Base-by-base conservation (phyloP, 2,888 invertebrate genomes). In the Dromius quadrimaculatus region DNA sequence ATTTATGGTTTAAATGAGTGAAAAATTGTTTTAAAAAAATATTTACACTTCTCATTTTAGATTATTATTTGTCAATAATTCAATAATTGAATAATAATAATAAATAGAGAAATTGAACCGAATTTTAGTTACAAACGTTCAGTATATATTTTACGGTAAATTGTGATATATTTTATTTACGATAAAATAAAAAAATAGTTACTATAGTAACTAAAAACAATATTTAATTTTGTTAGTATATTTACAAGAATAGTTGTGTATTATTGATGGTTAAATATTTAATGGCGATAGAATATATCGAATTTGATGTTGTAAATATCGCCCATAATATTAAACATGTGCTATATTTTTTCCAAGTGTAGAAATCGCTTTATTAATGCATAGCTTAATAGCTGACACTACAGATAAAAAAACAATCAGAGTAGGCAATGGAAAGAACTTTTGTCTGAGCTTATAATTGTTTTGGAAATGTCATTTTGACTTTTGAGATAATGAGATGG, bases 231-330 rank as follows among this genome's bases (percentile, higher is more conserved):
- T 54, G 4, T 28, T 28, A 28, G 41, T 54, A 23, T 54, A 54
- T 54, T 54, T 41, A 41, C 41, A 41, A 1, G 6, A 8, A 6
- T 41, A 41, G 28, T 17, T 22, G 47, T 47, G 23, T 17, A 20
- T 22, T 19, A 45, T 47, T 15, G 15, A 13, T 54, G 50, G 50
- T 1, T 54, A 54, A 28, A 54, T 23, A 11, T 13, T 47, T 22
- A 11, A 28, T 50, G 50, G 50, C 50, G 50, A 54, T 54, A 28
- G 50, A 54, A 54, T 54, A 54, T 54, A 54, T 54, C 28, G 23
- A 54, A n/a, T 54, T 13, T 54, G 32, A 54, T 54, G 50, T 54
- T 54, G 50, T 54, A 54, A 50, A 54, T 54, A 54, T 54, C 50
- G 50, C 50, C 50, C 28, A 54, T 13, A 54, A 13, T 41, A 41